Evolutionary conservation across 2,113 vertebrate genomes (phyloP), one percentile per base, ranked within the genome.

Genomic region (Microtus oregoni): DNA sequence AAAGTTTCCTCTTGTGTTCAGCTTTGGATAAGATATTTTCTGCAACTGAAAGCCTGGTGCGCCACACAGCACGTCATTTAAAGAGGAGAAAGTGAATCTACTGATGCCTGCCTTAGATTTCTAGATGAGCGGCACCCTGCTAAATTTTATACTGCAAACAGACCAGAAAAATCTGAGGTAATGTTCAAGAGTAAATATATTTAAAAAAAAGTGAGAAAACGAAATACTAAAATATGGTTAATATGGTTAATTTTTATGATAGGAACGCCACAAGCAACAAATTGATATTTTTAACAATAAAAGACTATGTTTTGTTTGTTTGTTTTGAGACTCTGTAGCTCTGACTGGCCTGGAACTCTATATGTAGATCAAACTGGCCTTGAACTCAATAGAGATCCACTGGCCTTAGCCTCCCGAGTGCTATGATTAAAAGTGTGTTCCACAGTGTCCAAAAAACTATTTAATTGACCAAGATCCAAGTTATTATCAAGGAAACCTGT

Each of bases 41-140:
- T 90, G 88, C 63, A 96, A 92, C 81, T 81, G 14, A 87, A 96
- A 93, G 81, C n/a, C 73, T 95, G 85, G 61, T 86, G 85, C 50
- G 96, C 94, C 50, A 20, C 63, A 97, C 26, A 91, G 67, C 78
- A 88, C 67, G 97, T 93, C 92, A 95, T 89, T 97, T 96, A 97
- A 97, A 92, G 68, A 92, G 1, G 9, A 93, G 41, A 86, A 96
- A 94, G 96, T 89, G 91, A 92, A 93, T 88, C 86, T 95, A 38
- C 58, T 76, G 79, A 79, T 86, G 87, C 47, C 47, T 47, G 65
- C 76, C 73, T 86, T 87, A 76, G 88, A 44, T 82, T 41, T 79
- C 65, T 13, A 86, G 24, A 58, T 76, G 79, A 82, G 85, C 11
- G 6, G 28, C 50, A 89, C 89, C 83, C 76, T 92, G 58, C 65